Conservation (phyloP, 2,888 invertebrate genomes). For the Brachyptera putata region DNA sequence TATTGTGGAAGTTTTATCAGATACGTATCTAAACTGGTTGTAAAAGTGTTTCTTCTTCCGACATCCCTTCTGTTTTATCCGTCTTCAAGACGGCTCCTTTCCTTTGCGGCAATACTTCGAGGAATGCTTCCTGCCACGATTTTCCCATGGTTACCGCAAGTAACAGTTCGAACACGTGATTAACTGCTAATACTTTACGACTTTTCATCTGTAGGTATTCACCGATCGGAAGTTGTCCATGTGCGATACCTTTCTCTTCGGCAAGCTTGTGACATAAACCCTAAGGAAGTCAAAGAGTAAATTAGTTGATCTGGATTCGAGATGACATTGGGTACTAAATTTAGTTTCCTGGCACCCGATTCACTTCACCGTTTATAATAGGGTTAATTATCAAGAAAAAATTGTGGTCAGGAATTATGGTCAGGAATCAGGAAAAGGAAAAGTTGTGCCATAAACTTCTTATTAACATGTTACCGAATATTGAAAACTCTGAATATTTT, state of each 20-base stretch:
- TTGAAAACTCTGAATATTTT: too few relatives aligned
- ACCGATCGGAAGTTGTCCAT: conserved; percentile 83
- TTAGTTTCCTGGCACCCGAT: neutral
- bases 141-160: conserved; percentile 69
- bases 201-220: conserved; percentile 89
- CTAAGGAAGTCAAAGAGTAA: conserved; percentile 44
- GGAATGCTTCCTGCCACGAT: conserved; percentile 73
- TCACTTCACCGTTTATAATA: neutral
- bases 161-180: conserved; percentile 89
- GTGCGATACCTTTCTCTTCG: conserved; percentile 66
- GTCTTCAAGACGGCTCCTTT: conserved; percentile 56
- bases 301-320: too few relatives aligned
- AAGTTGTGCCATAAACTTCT: too few relatives aligned
- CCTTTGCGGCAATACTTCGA: conserved; percentile 70
- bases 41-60: too few relatives aligned
- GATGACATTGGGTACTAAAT: neutral
- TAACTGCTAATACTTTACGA: conserved; percentile 89
- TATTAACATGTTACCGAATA: too few relatives aligned
- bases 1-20: too few relatives aligned
- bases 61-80: neutral
- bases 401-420: too few relatives aligned
- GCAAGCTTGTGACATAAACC: conserved; percentile 84
- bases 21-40: too few relatives aligned
- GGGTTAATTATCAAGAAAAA: too few relatives aligned
- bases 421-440: too few relatives aligned